phyloP scores from a whole-genome alignment of 2,113 vertebrate species.

The Tenrec ecaudatus region DNA sequence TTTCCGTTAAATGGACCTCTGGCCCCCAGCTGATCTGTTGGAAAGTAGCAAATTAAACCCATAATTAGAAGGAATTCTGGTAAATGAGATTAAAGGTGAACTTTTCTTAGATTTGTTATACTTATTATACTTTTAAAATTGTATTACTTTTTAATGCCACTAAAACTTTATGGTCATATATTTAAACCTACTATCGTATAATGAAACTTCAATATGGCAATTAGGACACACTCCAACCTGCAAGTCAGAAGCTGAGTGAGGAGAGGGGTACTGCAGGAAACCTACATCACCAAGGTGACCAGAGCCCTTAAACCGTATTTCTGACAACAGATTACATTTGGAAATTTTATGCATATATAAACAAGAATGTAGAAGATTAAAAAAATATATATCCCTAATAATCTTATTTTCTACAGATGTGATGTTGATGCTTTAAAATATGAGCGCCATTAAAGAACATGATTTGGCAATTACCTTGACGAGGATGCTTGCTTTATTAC shows the following conservation, averaged over 20 bases:
- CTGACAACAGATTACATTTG: neutral
- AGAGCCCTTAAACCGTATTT: neutral
- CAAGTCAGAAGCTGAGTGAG: neutral
- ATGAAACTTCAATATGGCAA: neutral
- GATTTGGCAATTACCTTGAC: constrained; percentile 27
- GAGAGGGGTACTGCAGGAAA: neutral
- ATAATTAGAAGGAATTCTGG: constrained; percentile 32
- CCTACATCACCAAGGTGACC: neutral
- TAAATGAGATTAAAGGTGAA: constrained; percentile 37
- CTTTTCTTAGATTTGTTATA: constrained; percentile 23
- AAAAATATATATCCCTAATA: neutral
- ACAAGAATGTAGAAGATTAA: neutral
- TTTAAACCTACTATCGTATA: no score
- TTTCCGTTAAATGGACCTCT: constrained; percentile 3
- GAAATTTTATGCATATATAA: neutral
- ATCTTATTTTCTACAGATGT: neutral
- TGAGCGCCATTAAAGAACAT: neutral
- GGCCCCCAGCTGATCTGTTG: neutral
- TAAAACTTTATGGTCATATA: no score
- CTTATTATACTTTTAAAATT: no score
- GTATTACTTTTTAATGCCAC: no score
- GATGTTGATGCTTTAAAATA: neutral
- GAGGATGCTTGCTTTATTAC: neutral
- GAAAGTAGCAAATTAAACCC: neutral
- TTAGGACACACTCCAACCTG: neutral